Evolutionary conservation across 2,797 vertebrate genomes (phyloP), one percentile per base, ranked within the genome.

Genomic region (Adrianichthys oophorus): DNA sequence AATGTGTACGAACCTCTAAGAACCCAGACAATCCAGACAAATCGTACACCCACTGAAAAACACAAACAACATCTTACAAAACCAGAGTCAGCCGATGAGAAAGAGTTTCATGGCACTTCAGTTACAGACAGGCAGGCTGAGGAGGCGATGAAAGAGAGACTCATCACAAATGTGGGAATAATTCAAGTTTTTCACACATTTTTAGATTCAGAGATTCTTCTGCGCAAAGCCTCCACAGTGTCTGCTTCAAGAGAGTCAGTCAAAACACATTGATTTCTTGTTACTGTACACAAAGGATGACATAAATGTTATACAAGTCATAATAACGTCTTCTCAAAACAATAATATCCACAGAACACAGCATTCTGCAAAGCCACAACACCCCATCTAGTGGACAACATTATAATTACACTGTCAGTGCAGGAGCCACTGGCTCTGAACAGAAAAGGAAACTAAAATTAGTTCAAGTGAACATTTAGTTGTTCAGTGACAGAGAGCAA

Each of bases 111-210:
- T 61, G 58, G 0, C 65, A 78, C 84, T 83, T 67, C 59, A 43
- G 56, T 62, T 18, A 57, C 48, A 72, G 52, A 63, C 46, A 44
- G 41, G 43, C 42, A n/a, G 51, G 37, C 29, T 17, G 24, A 46
- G 32, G 49, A 56, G 62, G 74, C 55, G 43, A 41, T 52, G 46
- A 48, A 56, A 53, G 50, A 51, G 62, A 57, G 65, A 72, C 46
- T 76, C 73, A 74, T 67, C 51, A 79, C 79, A 57, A 85, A 87
- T 84, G 70, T 87, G 84, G 76, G 62, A 83, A 69, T 70, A 55
- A 87, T 84, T 85, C 82, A 63, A 74, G 83, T 82, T 82, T 74
- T 70, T 83, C 67, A 66, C 82, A 82, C 76, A 83, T 86, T 83
- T 79, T 74, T 79, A 84, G 75, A 65, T 74, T 64, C 5, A 52